phyloP scores from a whole-genome alignment of 2,113 vertebrate species.

The Sminthopsis crassicaudata region DNA sequence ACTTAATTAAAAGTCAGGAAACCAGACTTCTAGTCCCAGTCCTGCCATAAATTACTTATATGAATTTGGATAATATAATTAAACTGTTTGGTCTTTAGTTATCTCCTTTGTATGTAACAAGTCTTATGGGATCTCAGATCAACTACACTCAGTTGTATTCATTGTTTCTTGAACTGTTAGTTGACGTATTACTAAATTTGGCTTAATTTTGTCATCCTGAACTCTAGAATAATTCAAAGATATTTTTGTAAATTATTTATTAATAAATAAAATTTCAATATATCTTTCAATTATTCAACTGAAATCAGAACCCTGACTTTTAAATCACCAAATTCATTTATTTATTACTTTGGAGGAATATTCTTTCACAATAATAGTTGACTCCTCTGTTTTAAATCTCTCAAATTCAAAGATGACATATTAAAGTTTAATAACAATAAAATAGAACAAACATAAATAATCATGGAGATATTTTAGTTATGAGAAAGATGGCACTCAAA shows the following conservation, averaged over 20 bases:
- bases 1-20: background rate
- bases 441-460: background rate
- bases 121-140: background rate
- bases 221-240: background rate
- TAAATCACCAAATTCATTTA: background rate
- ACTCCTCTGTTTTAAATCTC: background rate
- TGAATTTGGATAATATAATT: background rate
- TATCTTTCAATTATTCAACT: background rate
- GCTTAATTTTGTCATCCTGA: background rate
- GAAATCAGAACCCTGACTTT: background rate
- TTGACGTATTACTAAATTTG: background rate
- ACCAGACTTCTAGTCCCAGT: background rate
- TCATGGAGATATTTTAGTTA: background rate
- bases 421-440: background rate
- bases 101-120: background rate
- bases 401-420: background rate
- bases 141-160: background rate
- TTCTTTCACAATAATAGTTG: background rate
- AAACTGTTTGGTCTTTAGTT: background rate
- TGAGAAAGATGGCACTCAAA: background rate
- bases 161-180: background rate
- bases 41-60: background rate
- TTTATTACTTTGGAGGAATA: background rate
- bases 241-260: background rate
- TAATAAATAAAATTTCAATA: background rate